Evolutionary conservation across 2,797 vertebrate genomes (phyloP).

Genomic region (Siniperca scherzeri): DNA sequence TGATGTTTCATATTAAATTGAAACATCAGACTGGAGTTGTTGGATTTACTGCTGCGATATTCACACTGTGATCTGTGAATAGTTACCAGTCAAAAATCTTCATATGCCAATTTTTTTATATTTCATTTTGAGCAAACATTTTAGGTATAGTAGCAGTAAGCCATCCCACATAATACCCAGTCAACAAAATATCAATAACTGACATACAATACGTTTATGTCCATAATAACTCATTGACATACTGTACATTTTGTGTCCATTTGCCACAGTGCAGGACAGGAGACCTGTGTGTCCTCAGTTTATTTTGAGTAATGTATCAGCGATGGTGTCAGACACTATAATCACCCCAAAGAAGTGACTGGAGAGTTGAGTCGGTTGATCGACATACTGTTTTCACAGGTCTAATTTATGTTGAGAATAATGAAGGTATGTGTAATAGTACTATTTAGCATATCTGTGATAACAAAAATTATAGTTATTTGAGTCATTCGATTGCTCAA

Average conservation of each 20-base stretch:
- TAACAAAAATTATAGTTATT: background rate
- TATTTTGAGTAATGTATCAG: conserved; percentile 7
- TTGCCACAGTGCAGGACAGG: background rate
- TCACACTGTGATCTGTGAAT: background rate
- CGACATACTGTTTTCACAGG: background rate
- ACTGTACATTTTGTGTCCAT: background rate
- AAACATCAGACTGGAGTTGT: background rate
- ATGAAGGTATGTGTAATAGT: background rate
- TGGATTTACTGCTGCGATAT: background rate
- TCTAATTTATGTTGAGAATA: background rate
- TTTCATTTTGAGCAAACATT: background rate
- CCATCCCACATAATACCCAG: background rate
- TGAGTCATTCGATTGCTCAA: background rate
- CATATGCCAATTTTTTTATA: background rate
- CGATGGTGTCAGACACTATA: background rate
- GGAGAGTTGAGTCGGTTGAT: background rate
- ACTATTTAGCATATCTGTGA: background rate
- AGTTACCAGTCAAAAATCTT: background rate
- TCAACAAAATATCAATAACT: background rate
- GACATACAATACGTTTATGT: background rate
- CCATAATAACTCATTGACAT: background rate
- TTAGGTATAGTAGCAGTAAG: background rate
- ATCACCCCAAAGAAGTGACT: background rate
- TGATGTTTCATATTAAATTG: background rate
- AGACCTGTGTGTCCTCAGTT: background rate